These are phyloP conservation scores for Rhipidura dahli DNA, from an alignment of 2,113 vertebrate species.

Conservation along the genomic window DNA sequence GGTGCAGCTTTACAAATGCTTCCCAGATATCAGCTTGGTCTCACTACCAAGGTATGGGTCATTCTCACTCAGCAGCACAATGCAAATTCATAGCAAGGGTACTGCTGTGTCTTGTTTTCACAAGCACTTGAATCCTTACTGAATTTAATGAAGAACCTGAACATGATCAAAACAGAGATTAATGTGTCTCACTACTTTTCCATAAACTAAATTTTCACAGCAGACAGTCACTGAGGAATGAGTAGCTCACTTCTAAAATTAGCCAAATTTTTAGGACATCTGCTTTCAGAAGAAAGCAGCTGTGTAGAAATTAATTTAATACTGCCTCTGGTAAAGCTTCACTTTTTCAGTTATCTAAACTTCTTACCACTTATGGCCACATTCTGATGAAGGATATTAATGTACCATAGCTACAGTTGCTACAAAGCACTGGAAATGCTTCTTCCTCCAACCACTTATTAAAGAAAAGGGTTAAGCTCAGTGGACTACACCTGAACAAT, in stretches of 20 bases:
- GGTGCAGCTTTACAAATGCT: background rate
- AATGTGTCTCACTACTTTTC: background rate
- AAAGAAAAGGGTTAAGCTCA: background rate
- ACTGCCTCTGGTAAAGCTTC: constrained; percentile 39
- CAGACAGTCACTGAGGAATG: background rate
- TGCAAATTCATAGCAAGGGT: background rate
- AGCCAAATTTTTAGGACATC: constrained; percentile 24
- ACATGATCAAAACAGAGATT: background rate
- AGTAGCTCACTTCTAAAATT: constrained; percentile 34
- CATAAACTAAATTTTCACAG: background rate
- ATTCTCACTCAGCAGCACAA: background rate
- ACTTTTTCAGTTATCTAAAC: constrained; percentile 31
- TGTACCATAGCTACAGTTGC: background rate
- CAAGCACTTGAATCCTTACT: background rate
- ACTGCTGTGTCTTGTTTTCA: background rate
- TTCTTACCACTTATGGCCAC: background rate
- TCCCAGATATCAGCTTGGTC: background rate
- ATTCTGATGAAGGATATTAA: background rate
- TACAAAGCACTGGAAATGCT: background rate
- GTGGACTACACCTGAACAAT: background rate
- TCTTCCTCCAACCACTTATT: background rate
- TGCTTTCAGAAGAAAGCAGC: constrained; percentile 18
- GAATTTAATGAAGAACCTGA: background rate
- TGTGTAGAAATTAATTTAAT: constrained; percentile 50
- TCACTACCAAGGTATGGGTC: background rate